Percentiles rank a stretch among this genome's conserved stretches.
phyloP scores from a whole-genome alignment of 2,888 invertebrate species.

The Geophilus truncorum region DNA sequence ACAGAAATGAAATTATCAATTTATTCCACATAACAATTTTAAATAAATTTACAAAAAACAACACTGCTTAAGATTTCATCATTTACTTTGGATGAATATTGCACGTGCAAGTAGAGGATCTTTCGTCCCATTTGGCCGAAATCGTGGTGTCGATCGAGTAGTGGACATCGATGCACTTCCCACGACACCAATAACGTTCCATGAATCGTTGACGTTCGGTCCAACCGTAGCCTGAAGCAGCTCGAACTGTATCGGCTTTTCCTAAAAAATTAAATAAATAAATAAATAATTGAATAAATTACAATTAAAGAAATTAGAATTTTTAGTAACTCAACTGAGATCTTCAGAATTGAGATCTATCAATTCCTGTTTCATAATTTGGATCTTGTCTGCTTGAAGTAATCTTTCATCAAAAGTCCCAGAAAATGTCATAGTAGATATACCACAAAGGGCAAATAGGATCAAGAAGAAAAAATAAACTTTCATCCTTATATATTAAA shows the following conservation, averaged over 20 bases:
- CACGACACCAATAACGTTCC: slow-evolving; percentile 22
- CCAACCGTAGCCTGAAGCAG: not conserved
- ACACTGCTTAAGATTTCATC: not conserved
- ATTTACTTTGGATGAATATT: not conserved
- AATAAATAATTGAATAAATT: not conserved
- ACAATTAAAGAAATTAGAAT: no score
- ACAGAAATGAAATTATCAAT: no score
- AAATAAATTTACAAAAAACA: not conserved
- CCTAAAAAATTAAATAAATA: not conserved
- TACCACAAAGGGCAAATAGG: no score
- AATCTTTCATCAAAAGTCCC: no score
- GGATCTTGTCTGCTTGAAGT: no score
- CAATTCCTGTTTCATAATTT: no score
- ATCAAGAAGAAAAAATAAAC: no score
- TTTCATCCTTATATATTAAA: no score
- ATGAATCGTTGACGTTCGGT: not conserved
- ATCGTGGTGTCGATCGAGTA: not conserved
- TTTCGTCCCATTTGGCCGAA: not conserved
- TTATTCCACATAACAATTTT: not conserved
- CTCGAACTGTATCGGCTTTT: slow-evolving; percentile 1
- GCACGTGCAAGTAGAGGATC: not conserved
- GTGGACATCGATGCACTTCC: not conserved
- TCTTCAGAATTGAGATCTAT: no score
- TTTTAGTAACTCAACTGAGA: no score
- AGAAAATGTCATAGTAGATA: no score